Evolutionary conservation across 2,888 invertebrate species (phyloP).

Genomic region (Torymus texanus): DNA sequence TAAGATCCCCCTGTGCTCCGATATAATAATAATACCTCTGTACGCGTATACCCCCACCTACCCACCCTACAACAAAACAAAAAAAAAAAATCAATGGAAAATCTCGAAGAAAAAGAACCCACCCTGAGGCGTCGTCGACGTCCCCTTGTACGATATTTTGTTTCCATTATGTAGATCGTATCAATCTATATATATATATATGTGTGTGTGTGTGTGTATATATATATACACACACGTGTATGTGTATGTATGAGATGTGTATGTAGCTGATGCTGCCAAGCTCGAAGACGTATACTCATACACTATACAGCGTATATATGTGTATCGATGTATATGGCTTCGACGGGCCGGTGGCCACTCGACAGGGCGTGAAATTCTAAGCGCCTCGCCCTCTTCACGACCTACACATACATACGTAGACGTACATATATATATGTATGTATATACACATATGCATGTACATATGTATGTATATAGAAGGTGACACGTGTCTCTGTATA

Average conservation of each 20-base stretch:
- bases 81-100: slow-evolving; percentile 24
- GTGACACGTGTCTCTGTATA: neutral
- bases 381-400: neutral
- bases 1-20: no score
- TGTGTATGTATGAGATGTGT: neutral
- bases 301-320: neutral
- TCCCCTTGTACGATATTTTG: slow-evolving; percentile 27
- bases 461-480: neutral
- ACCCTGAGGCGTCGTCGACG: no score
- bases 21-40: no score
- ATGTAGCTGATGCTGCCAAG: no score
- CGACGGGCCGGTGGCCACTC: slow-evolving; percentile 43
- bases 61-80: neutral
- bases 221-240: no score
- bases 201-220: neutral
- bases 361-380: slow-evolving; percentile 49
- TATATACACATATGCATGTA: neutral
- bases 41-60: no score
- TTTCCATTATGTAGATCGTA: slow-evolving; percentile 40
- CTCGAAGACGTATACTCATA: neutral
- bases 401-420: neutral
- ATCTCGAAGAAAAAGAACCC: no score
- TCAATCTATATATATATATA: neutral
- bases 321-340: slow-evolving; percentile 20
- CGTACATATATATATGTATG: neutral